Base-by-base conservation (phyloP, 2,888 invertebrate genomes). In the Drosophila monieri region DNA sequence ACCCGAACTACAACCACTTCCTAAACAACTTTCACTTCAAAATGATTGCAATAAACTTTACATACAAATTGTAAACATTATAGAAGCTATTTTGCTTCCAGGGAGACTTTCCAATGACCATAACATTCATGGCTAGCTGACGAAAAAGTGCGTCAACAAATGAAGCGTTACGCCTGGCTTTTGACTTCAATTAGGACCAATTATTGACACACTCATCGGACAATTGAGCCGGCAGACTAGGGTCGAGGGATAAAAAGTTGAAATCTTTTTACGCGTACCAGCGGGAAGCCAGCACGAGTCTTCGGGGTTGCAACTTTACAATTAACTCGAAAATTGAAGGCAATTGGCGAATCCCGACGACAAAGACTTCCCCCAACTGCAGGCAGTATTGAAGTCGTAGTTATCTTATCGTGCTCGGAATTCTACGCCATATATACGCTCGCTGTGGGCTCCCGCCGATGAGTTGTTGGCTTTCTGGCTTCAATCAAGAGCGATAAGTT, bases 181-280 rank as follows among this genome's bases (percentile, higher is more conserved):
- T 77, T 72, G 77, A 77, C 79, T 88, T 73, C 86, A 84, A 84
- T 84, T 88, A 88, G 83, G 80, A 76, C 71, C 83, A 88, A 84
- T 88, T 88, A 84, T 87, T 74, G 89, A 85, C 83, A 77, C 80
- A 76, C 72, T 84, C 85, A 85, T 84, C 80, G 78, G 71, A 64
- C 85, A 88, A 81, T 81, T 85, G 87, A 74, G 60, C 56, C 54
- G 68, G 64, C 48, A 58, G 30, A 32, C 21, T 46, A 48, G 44
- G 27, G 25, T 8, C 41, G 47, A 37, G 44, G 46, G 21, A 62
- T 49, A 15, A 37, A 37, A 88, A 72, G 72, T 77, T 71, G 77
- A 81, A 84, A 88, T 88, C 85, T 88, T 78, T 66, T 70, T 64
- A 12, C 39, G 47, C 47, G 30, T 30, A 59, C 9, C 89, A 85